Percentiles rank a stretch among this genome's conserved stretches.
Evolutionary conservation across 2,113 vertebrate genomes (phyloP).

Genomic region (Gymnocephalus cernua): DNA sequence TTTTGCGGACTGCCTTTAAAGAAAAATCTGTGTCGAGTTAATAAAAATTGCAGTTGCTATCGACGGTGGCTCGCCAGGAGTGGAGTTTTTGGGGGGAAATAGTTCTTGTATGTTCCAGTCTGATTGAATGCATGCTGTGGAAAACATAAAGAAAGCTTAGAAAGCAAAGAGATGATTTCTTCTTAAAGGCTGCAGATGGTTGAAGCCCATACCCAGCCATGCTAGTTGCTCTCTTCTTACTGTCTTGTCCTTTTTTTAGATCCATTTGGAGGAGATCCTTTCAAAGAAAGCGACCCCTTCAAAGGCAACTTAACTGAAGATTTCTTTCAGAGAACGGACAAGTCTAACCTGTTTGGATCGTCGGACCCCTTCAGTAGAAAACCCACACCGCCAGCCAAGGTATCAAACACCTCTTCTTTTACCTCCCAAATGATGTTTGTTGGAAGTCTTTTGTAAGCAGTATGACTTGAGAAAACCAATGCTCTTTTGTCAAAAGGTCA

Average conservation of each 20-base stretch:
- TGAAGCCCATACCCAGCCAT: neutral
- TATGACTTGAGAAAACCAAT: neutral
- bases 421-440: neutral
- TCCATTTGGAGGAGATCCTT: conserved; percentile 95
- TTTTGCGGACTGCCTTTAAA: too few species aligned
- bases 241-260: conserved; percentile 78
- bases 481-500: neutral
- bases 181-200: neutral
- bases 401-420: conserved; percentile 64
- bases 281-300: conserved; percentile 93
- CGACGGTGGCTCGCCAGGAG: too few species aligned
- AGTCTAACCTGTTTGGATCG: conserved; percentile 87
- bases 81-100: neutral
- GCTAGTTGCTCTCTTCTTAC: conserved; percentile 48
- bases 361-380: conserved; percentile 90
- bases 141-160: conserved; percentile 2
- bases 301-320: conserved; percentile 85
- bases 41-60: too few species aligned
- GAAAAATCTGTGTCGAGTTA: too few species aligned
- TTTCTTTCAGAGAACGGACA: conserved; percentile 89
- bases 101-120: neutral
- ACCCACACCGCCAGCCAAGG: conserved; percentile 86
- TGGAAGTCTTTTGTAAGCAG: neutral
- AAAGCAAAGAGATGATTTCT: neutral
- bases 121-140: conserved; percentile 15